phyloP scores from a whole-genome alignment of 2,797 vertebrate species.

The Gymnodraco acuticeps region DNA sequence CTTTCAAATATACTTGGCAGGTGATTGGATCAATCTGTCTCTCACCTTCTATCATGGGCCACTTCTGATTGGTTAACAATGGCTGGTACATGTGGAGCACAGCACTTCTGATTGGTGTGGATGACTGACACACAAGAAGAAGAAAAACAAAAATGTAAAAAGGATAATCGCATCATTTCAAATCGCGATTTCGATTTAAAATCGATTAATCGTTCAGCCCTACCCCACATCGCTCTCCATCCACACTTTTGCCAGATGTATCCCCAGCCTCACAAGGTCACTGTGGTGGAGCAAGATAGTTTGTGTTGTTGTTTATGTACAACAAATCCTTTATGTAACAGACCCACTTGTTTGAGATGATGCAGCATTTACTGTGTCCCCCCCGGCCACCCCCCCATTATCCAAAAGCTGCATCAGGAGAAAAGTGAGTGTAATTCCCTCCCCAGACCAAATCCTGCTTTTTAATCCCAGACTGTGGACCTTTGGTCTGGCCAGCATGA shows the following conservation, averaged over 20 bases:
- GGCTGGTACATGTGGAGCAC: no score
- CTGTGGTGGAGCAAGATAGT: constrained; percentile 32
- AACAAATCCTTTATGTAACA: constrained; percentile 73
- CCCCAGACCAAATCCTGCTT: constrained; percentile 72
- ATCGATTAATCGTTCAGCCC: no score
- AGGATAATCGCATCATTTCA: no score
- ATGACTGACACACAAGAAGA: no score
- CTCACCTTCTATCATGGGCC: no score
- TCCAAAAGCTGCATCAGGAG: constrained; percentile 5
- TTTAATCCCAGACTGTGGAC: constrained; percentile 75
- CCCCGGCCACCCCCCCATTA: not conserved
- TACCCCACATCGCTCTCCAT: constrained; percentile 12
- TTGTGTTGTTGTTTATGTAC: constrained; percentile 10
- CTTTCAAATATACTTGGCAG: no score
- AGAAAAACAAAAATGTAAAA: no score
- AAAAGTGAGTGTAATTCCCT: constrained; percentile 66
- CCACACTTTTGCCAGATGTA: constrained; percentile 17
- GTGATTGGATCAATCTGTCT: no score
- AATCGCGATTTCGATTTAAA: no score
- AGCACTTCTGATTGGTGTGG: no score
- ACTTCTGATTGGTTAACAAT: no score
- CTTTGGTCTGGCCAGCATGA: constrained; percentile 75
- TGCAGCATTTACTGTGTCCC: constrained; percentile 41
- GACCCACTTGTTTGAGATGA: constrained; percentile 54
- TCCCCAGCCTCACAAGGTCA: constrained; percentile 49